These are phyloP conservation scores for Brachypalpus laphriformis DNA, from an alignment of 2,888 invertebrate species.

Conservation along the genomic window DNA sequence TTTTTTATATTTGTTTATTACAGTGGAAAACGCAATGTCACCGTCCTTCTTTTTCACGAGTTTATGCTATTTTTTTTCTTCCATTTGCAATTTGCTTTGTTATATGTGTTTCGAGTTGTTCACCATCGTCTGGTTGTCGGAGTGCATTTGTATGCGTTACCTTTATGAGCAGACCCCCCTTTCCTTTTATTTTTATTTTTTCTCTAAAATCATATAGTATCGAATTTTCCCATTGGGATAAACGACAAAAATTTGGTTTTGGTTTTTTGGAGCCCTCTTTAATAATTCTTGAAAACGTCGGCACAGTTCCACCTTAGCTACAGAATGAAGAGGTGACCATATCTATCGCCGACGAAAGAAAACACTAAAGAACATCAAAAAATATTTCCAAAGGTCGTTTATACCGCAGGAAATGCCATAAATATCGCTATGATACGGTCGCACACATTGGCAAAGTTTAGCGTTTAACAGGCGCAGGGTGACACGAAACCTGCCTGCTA, in stretches of 20 bases:
- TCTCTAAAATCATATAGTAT: constrained; percentile 34
- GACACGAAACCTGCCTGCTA: constrained; percentile 15
- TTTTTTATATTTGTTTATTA: constrained; percentile 3
- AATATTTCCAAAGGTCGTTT: constrained; percentile 74
- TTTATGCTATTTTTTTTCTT: constrained; percentile 48
- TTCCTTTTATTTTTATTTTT: constrained; percentile 20
- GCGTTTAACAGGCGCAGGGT: constrained; percentile 52
- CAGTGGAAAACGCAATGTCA: constrained; percentile 69
- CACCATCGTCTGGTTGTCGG: constrained; percentile 28
- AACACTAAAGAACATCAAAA: constrained; percentile 62
- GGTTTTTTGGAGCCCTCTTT: no score
- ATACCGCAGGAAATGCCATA: constrained; percentile 58
- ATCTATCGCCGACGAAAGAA: constrained; percentile 36
- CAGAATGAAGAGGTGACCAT: constrained; percentile 8
- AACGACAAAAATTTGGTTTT: no score
- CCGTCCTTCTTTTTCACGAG: constrained; percentile 38
- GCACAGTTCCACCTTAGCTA: not conserved
- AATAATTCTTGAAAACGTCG: no score
- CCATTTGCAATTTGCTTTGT: constrained; percentile 72
- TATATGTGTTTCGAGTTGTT: constrained; percentile 44
- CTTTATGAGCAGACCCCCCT: constrained; percentile 2
- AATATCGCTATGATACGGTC: constrained; percentile 47
- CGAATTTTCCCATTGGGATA: constrained; percentile 35
- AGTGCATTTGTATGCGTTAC: constrained; percentile 69
- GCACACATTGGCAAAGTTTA: constrained; percentile 61